Evolutionary conservation across 2,888 invertebrate species (phyloP).

Genomic region (Eutolmus rufibarbis): DNA sequence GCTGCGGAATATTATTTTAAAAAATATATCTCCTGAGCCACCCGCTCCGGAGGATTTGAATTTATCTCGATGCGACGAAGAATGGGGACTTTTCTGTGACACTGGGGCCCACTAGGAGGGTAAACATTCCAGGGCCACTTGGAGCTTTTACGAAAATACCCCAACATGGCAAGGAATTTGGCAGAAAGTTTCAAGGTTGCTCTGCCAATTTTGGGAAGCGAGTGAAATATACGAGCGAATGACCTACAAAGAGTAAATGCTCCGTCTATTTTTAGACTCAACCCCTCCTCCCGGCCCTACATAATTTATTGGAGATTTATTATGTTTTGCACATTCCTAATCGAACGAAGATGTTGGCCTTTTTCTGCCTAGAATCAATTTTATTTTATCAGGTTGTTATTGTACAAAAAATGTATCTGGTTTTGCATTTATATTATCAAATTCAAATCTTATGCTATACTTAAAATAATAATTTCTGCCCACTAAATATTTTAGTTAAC

Average conservation of each 20-base stretch:
- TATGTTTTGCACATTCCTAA: not conserved
- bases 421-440: too few species aligned
- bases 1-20: not conserved
- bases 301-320: not conserved
- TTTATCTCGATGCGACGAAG: not conserved
- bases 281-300: not conserved
- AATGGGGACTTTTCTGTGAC: not conserved
- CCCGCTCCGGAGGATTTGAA: not conserved
- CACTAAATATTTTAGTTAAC: too few species aligned
- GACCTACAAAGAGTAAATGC: slow-evolving; percentile 1
- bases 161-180: not conserved
- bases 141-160: slow-evolving; percentile 1
- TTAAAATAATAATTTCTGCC: not conserved
- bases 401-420: too few species aligned
- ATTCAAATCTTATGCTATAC: not conserved
- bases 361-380: not conserved
- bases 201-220: not conserved
- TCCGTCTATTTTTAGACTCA: not conserved
- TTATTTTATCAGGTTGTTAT: too few species aligned
- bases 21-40: not conserved
- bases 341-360: not conserved
- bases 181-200: not conserved
- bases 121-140: not conserved
- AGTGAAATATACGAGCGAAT: not conserved
- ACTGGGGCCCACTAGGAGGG: not conserved